These are phyloP conservation scores for Austrolebias charrua DNA, from an alignment of 2,797 vertebrate genomes.

Conservation along the genomic window DNA sequence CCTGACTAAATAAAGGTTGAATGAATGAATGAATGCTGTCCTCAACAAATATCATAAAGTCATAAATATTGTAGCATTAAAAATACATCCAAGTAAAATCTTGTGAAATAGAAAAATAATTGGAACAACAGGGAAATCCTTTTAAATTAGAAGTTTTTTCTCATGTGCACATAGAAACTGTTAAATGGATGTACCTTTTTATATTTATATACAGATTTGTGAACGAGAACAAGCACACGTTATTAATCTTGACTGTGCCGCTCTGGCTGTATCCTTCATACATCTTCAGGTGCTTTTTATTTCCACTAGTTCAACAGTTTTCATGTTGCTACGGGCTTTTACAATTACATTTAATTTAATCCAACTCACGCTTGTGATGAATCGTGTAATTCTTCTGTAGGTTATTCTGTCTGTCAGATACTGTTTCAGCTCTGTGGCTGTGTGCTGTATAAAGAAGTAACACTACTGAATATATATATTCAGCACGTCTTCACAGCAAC, in stretches of 20 bases:
- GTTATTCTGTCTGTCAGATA: slow-evolving; percentile 45
- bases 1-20: too few relatives aligned
- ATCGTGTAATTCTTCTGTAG: slow-evolving; percentile 42
- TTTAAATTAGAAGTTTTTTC: neutral
- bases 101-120: neutral
- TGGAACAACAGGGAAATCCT: neutral
- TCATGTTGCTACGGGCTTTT: slow-evolving; percentile 50
- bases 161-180: slow-evolving; percentile 3
- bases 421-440: slow-evolving; percentile 51
- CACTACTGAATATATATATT: neutral
- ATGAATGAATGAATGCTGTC: too few relatives aligned
- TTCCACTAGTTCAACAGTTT: slow-evolving; percentile 44
- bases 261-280: slow-evolving; percentile 26
- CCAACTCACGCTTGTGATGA: slow-evolving; percentile 49
- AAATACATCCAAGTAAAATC: neutral
- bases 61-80: neutral
- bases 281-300: slow-evolving; percentile 36
- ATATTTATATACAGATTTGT: slow-evolving; percentile 12
- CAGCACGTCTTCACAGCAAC: too few relatives aligned
- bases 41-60: too few relatives aligned
- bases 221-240: slow-evolving; percentile 19
- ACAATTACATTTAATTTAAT: slow-evolving; percentile 68
- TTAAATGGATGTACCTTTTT: slow-evolving; percentile 12
- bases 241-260: slow-evolving; percentile 35
- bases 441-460: slow-evolving; percentile 32